phyloP scores from a whole-genome alignment of 1,140 invertebrate genomes.

The Pseudomyrmex sp. region DNA sequence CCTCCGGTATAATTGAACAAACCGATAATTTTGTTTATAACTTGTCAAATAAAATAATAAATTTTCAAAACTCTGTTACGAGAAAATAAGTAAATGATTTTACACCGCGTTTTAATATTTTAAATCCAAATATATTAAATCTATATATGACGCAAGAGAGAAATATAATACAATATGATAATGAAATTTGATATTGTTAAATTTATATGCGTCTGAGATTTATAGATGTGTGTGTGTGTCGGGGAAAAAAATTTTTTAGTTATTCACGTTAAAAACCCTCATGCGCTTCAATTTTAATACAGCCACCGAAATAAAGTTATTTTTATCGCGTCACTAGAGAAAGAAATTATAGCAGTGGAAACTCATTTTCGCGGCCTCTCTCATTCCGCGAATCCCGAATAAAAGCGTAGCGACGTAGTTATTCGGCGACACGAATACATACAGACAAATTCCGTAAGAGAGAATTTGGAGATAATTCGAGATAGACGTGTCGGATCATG shows the following conservation, averaged over 20 bases:
- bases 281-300: slow-evolving; percentile 2
- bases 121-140: too few species aligned
- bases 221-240: neutral
- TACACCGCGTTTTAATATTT: too few species aligned
- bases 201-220: neutral
- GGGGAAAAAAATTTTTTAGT: neutral
- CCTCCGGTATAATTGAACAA: neutral
- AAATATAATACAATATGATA: too few species aligned
- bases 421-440: slow-evolving; percentile 37
- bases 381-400: neutral
- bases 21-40: neutral
- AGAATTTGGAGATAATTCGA: slow-evolving; percentile 73
- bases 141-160: too few species aligned
- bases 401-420: slow-evolving; percentile 7
- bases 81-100: neutral
- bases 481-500: slow-evolving; percentile 72
- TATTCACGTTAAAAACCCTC: too few species aligned
- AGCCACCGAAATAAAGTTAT: neutral
- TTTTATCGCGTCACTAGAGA: neutral
- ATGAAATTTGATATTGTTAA: neutral
- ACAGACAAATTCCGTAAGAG: slow-evolving; percentile 59
- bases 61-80: neutral
- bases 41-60: neutral
- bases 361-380: neutral
- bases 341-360: neutral